A percentile compares a stretch with the other conserved stretches of the same genome.
phyloP scores from a whole-genome alignment of 2,113 vertebrate species.

The Cynocephalus volans region DNA sequence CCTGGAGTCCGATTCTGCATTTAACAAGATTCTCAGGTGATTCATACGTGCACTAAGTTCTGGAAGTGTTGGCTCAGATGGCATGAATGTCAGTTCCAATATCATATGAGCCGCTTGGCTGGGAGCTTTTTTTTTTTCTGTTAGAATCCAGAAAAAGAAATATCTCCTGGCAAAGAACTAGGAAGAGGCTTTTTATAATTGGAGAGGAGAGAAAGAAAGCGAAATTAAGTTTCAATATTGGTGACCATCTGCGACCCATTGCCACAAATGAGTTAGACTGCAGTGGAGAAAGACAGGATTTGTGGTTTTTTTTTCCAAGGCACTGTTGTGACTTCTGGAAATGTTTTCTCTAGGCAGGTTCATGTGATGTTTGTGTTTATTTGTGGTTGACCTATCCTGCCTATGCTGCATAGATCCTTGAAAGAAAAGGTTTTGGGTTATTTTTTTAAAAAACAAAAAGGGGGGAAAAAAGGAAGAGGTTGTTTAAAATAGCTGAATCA shows the following conservation, averaged over 20 bases:
- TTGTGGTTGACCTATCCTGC: background rate
- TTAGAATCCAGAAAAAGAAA: background rate
- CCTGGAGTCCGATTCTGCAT: background rate
- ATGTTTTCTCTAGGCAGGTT: background rate
- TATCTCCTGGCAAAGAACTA: background rate
- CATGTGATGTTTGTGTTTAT: slow-evolving; percentile 17
- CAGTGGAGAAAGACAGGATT: background rate
- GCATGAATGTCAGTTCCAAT: background rate
- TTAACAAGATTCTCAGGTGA: background rate
- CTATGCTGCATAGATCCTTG: background rate
- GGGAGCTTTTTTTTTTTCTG: background rate
- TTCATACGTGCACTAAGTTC: background rate
- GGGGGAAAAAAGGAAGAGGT: background rate
- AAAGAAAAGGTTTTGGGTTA: slow-evolving; percentile 26
- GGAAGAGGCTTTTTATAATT: slow-evolving; percentile 1
- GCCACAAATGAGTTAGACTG: background rate
- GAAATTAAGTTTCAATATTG: background rate
- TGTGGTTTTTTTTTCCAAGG: background rate
- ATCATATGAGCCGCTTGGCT: background rate
- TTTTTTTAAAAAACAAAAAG: slow-evolving; percentile 11
- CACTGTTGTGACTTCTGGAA: background rate
- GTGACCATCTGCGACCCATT: background rate
- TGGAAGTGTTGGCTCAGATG: background rate
- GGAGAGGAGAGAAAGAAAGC: slow-evolving; percentile 23
- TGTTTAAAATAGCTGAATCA: slow-evolving; percentile 41